phyloP scores from a whole-genome alignment of 2,888 invertebrate genomes.

The Erebia epiphron region DNA sequence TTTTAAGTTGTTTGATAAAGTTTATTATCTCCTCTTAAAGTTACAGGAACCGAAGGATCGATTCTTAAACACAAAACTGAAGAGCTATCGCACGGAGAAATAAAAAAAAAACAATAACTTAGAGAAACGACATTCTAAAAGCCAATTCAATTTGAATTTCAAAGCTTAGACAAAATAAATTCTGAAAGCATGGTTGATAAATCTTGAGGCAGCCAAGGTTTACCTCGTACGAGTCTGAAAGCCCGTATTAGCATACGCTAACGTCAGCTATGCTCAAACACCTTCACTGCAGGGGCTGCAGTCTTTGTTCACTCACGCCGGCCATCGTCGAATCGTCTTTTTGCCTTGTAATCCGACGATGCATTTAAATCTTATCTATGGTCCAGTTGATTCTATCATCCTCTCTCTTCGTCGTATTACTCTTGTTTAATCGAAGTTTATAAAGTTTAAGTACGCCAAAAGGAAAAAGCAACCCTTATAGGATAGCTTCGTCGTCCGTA shows the following conservation, averaged over 20 bases:
- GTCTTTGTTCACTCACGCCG: slow-evolving; percentile 25
- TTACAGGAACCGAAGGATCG: no score
- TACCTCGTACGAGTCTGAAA: slow-evolving; percentile 35
- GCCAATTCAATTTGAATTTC: slow-evolving; percentile 32
- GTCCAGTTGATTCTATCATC: background rate
- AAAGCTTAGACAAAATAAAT: slow-evolving; percentile 32
- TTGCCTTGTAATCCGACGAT: slow-evolving; percentile 10
- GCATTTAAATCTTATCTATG: slow-evolving; percentile 17
- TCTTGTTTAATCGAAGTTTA: no score
- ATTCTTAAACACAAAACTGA: background rate
- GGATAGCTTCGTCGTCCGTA: background rate
- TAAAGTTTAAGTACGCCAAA: no score
- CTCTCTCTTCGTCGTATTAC: no score
- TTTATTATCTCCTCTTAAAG: no score
- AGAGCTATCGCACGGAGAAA: background rate
- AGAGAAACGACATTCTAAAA: slow-evolving; percentile 17
- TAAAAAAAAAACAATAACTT: background rate
- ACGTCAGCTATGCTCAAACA: slow-evolving; percentile 28
- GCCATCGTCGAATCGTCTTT: slow-evolving; percentile 16
- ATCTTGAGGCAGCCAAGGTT: slow-evolving; percentile 31
- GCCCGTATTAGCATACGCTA: slow-evolving; percentile 39
- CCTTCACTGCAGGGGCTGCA: slow-evolving; percentile 13
- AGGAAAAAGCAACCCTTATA: no score
- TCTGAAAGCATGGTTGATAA: slow-evolving; percentile 30
- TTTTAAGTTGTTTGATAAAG: no score